Evolutionary conservation across 2,888 invertebrate species (phyloP).

Genomic region (Drosophila meridionalis): DNA sequence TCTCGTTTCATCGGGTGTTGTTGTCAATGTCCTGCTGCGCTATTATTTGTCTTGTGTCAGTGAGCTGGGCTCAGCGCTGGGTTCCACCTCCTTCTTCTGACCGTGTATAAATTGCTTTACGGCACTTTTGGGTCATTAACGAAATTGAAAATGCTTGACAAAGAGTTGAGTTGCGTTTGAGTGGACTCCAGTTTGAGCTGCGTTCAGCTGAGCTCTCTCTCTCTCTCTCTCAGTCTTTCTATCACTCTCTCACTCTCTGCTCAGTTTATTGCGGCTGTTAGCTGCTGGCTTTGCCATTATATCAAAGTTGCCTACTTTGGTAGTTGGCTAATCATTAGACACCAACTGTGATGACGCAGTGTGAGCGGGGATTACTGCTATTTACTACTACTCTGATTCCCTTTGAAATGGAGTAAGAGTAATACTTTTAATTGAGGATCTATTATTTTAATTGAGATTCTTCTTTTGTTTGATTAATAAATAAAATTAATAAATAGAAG

Average conservation of each 20-base stretch:
- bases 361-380: constrained; percentile 3
- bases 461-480: background rate
- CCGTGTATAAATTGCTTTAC: constrained; percentile 82
- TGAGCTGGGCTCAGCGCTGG: constrained; percentile 41
- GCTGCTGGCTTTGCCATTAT: constrained; percentile 58
- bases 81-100: constrained; percentile 21
- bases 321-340: constrained; percentile 75
- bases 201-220: constrained; percentile 1
- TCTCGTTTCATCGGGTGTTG: constrained; percentile 68
- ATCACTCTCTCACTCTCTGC: background rate
- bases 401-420: background rate
- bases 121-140: constrained; percentile 84
- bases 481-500: no score
- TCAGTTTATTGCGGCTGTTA: constrained; percentile 1
- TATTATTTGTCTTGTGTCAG: constrained; percentile 82
- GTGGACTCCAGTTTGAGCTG: constrained; percentile 5
- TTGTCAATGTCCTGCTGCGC: constrained; percentile 84
- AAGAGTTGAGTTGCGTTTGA: constrained; percentile 45
- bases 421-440: background rate
- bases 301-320: constrained; percentile 81
- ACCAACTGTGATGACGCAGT: constrained; percentile 51
- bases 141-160: constrained; percentile 82
- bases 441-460: background rate
- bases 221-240: background rate
- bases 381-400: constrained; percentile 1